Conservation (phyloP, 2,797 vertebrate genomes). For the Falco berigora region DNA sequence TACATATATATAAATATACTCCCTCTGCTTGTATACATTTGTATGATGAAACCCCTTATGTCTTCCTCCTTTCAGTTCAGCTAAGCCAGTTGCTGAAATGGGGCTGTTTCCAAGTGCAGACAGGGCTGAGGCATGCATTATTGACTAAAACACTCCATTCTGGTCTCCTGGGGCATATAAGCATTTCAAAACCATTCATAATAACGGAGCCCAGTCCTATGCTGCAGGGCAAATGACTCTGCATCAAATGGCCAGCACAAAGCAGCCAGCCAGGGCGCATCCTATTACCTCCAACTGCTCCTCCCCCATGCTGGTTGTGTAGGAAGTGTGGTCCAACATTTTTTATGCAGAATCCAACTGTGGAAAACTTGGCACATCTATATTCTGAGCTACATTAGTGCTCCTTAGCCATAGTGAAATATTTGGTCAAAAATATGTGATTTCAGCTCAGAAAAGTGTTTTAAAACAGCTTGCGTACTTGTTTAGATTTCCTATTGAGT, state of each 20-base stretch:
- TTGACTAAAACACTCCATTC: neutral
- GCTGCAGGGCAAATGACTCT: slow-evolving; percentile 37
- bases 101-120: neutral
- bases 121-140: slow-evolving; percentile 3
- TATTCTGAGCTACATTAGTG: neutral
- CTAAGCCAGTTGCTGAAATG: neutral
- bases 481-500: neutral
- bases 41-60: neutral
- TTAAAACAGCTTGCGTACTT: neutral
- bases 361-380: neutral
- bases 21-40: neutral
- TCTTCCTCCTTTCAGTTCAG: neutral
- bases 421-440: neutral
- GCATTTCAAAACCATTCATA: slow-evolving; percentile 42
- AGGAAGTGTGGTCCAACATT: neutral
- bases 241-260: slow-evolving; percentile 25
- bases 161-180: slow-evolving; percentile 3
- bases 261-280: neutral
- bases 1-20: neutral
- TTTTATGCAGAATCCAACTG: neutral
- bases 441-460: neutral
- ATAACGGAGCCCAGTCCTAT: neutral
- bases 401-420: neutral
- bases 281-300: neutral
- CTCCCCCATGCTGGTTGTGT: neutral